These are phyloP conservation scores for Amphiprion ocellaris DNA, from an alignment of 2,113 vertebrate genomes.

Conservation along the genomic window DNA sequence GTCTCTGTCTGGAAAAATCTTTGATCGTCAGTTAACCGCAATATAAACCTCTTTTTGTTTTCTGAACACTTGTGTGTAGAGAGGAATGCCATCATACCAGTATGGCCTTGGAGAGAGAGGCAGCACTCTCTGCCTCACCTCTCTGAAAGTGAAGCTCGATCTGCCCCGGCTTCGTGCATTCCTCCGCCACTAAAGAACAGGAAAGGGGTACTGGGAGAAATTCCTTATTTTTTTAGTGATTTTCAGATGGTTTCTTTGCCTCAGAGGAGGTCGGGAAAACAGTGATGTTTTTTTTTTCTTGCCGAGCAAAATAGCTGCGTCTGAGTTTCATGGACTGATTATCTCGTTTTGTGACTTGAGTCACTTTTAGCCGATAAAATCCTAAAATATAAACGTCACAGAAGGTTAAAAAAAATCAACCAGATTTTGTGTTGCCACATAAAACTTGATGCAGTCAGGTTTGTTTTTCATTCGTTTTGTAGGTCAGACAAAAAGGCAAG, in stretches of 20 bases:
- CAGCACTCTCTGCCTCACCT: conserved; percentile 54
- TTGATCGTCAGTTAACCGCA: conserved; percentile 15
- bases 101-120: conserved; percentile 50
- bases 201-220: conserved; percentile 59
- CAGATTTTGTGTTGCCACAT: neutral
- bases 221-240: conserved; percentile 63
- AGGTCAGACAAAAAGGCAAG: neutral
- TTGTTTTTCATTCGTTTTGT: neutral
- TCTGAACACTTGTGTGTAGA: conserved; percentile 40
- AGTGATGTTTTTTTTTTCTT: conserved; percentile 16
- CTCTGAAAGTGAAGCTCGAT: conserved; percentile 59
- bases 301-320: conserved; percentile 10
- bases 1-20: conserved; percentile 57
- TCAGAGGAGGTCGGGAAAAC: conserved; percentile 45
- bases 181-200: conserved; percentile 50
- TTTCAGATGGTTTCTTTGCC: conserved; percentile 47
- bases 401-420: neutral
- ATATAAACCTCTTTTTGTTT: conserved; percentile 58
- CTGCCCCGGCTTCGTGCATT: conserved; percentile 69
- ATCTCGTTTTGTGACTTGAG: conserved; percentile 8
- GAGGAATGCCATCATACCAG: conserved; percentile 77
- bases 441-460: neutral
- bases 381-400: neutral
- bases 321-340: neutral
- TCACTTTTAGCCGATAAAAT: neutral